phyloP scores from a whole-genome alignment of 2,888 invertebrate genomes.

The Scaptomyza cyrtandrae region DNA sequence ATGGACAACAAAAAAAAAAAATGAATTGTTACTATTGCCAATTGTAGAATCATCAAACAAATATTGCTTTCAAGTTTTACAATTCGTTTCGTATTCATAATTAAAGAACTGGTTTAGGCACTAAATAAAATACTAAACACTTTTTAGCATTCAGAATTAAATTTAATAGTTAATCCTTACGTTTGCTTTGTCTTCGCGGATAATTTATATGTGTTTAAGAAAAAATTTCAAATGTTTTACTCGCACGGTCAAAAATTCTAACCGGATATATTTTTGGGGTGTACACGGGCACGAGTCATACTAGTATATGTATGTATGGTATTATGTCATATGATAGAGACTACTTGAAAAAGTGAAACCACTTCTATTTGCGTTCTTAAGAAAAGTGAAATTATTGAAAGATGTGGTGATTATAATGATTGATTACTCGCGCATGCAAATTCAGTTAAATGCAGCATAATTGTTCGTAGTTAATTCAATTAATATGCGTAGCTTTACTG shows the following conservation, averaged over 20 bases:
- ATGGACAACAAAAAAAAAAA: conserved; percentile 3
- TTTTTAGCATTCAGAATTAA: conserved; percentile 60
- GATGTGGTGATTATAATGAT: conserved; percentile 63
- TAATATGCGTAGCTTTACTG: conserved; percentile 47
- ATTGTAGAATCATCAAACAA: conserved; percentile 27
- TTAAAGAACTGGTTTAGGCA: conserved; percentile 59
- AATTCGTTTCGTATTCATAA: conserved; percentile 20
- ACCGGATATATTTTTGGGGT: conserved; percentile 61
- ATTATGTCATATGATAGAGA: conserved; percentile 61
- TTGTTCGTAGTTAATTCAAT: conserved; percentile 63
- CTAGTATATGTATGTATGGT: conserved; percentile 4
- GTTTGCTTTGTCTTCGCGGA: conserved; percentile 32
- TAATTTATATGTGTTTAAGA: conserved; percentile 50
- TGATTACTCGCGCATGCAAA: conserved; percentile 61
- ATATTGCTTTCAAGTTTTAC: conserved; percentile 18
- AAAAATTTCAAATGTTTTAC: conserved; percentile 43
- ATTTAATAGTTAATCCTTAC: conserved; percentile 59
- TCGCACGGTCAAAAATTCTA: conserved; percentile 18
- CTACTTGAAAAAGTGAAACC: conserved; percentile 65
- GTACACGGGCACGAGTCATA: conserved; percentile 16
- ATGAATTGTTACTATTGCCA: conserved; percentile 28
- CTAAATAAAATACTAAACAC: conserved; percentile 62
- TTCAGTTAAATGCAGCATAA: conserved; percentile 73
- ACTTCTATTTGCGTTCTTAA: conserved; percentile 40
- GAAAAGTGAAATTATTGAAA: conserved; percentile 61